These are phyloP conservation scores for Apistogramma diplotaenia DNA, from an alignment of 2,113 vertebrate genomes.

Conservation along the genomic window DNA sequence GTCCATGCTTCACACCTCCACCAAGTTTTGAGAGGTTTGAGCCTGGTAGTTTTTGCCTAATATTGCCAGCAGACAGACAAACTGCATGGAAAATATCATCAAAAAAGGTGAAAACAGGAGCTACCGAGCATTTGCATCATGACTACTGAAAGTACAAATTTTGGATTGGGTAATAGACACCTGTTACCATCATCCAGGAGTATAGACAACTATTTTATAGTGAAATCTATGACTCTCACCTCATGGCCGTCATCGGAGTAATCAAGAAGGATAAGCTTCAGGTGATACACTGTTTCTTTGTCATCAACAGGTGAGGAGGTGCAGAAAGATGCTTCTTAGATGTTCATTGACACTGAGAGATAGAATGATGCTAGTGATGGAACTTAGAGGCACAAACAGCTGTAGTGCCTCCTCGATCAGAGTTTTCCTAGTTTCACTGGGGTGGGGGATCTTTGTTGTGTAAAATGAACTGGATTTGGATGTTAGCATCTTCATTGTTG, in stretches of 20 bases:
- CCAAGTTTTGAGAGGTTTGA: not conserved
- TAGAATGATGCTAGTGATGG: not conserved
- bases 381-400: not conserved
- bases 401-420: no score
- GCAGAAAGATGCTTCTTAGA: not conserved
- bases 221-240: not conserved
- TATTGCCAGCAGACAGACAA: not conserved
- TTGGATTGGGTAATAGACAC: not conserved
- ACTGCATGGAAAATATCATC: not conserved
- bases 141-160: not conserved
- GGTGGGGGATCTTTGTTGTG: no score
- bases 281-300: not conserved
- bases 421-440: no score
- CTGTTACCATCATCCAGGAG: not conserved
- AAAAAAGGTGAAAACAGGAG: not conserved
- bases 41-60: not conserved
- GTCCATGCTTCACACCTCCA: not conserved
- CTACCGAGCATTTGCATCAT: no score
- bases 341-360: not conserved
- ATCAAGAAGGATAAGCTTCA: not conserved
- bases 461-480: no score
- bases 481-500: no score
- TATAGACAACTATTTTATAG: not conserved
- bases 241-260: not conserved
- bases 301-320: not conserved